Evolutionary conservation across 92 coral and sea anemone species (phyloP).

Genomic region (Diadumene lineata): DNA sequence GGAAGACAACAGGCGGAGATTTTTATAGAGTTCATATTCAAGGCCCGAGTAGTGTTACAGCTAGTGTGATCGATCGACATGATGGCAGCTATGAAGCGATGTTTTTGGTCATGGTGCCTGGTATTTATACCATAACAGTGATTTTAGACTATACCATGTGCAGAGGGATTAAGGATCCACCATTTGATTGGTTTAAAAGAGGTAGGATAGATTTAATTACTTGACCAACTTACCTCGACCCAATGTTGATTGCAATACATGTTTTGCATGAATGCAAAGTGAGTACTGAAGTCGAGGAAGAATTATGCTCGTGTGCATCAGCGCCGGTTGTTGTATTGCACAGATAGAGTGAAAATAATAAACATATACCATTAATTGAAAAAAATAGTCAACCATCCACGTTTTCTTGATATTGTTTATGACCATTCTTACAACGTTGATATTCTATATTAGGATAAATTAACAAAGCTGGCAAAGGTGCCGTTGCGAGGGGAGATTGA

Average conservation of each 20-base stretch:
- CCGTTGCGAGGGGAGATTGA: too few species aligned
- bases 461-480: too few species aligned
- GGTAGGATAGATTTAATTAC: slow-evolving; percentile 29
- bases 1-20: slow-evolving; percentile 73
- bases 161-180: slow-evolving; percentile 76
- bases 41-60: slow-evolving; percentile 73
- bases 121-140: slow-evolving; percentile 54
- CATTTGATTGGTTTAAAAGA: slow-evolving; percentile 74
- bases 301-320: too few species aligned
- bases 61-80: slow-evolving; percentile 63
- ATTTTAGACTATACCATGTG: slow-evolving; percentile 71
- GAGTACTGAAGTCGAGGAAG: too few species aligned
- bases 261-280: too few species aligned
- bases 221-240: neutral
- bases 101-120: slow-evolving; percentile 71
- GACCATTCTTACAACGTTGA: too few species aligned
- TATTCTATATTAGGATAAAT: too few species aligned
- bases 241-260: neutral
- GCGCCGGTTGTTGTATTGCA: too few species aligned
- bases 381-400: too few species aligned
- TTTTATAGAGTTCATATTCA: slow-evolving; percentile 69
- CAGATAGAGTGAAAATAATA: too few species aligned
- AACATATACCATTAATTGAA: too few species aligned
- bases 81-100: slow-evolving; percentile 72
- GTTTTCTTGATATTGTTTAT: too few species aligned